phyloP scores from a whole-genome alignment of 2,797 vertebrate species.

The Gallinago stenura region DNA sequence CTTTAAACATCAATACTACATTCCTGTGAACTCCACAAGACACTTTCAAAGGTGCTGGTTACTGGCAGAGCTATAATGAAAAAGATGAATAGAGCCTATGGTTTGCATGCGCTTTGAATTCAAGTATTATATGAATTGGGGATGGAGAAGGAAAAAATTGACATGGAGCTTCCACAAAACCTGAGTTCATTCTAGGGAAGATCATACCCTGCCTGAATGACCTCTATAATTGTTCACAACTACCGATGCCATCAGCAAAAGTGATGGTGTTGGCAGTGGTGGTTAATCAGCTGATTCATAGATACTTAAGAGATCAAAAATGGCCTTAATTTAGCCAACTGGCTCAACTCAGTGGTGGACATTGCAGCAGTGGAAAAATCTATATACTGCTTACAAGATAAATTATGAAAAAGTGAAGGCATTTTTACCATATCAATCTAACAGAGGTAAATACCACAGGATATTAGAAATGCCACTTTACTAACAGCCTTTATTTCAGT shows the following conservation, averaged over 20 bases:
- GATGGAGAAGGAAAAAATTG: neutral
- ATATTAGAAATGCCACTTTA: neutral
- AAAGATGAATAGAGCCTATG: neutral
- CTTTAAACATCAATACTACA: neutral
- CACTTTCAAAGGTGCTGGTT: neutral
- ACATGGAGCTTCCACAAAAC: neutral
- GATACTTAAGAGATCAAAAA: neutral
- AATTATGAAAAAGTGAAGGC: neutral
- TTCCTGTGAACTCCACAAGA: neutral
- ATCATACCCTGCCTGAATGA: neutral
- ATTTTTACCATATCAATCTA: neutral
- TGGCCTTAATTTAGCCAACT: neutral
- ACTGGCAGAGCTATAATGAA: neutral
- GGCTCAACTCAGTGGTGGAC: neutral
- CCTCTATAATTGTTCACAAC: neutral
- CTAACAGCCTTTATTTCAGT: neutral
- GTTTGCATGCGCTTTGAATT: neutral
- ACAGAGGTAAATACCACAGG: neutral
- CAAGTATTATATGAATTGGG: neutral
- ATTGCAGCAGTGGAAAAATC: neutral
- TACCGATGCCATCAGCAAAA: neutral
- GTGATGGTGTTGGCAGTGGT: neutral
- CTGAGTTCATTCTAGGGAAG: neutral
- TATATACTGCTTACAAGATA: neutral
- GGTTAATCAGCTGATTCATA: neutral